Evolutionary conservation across 1,140 invertebrate genomes (phyloP).

Genomic region (Glomeris maerens): DNA sequence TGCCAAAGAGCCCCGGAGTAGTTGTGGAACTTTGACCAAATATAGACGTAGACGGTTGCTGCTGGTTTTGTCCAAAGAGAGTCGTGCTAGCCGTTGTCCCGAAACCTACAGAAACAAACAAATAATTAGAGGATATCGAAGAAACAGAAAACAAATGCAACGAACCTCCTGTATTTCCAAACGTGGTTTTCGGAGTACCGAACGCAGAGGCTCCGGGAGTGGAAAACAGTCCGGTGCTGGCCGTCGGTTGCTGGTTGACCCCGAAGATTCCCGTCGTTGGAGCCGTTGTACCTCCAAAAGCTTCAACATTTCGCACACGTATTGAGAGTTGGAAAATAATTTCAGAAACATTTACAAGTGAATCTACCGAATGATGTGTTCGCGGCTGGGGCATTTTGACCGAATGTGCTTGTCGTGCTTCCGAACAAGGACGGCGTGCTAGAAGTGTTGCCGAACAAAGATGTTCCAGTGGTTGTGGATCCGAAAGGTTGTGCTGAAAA

Average conservation of each 20-base stretch:
- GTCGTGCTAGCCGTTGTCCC: constrained; percentile 32
- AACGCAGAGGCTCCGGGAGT: constrained; percentile 4
- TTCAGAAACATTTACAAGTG: not conserved
- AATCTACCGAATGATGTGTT: constrained; percentile 6
- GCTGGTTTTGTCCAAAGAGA: constrained; percentile 11
- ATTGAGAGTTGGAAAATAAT: not conserved
- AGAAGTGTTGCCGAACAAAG: constrained; percentile 4
- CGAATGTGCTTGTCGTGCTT: not conserved
- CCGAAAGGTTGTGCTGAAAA: constrained; percentile 8
- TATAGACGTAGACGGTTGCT: not conserved
- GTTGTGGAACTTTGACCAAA: not conserved
- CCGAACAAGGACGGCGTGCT: no score
- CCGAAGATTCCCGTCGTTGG: not conserved
- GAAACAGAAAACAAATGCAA: not conserved
- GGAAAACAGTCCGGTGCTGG: constrained; percentile 4
- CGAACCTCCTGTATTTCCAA: constrained; percentile 4
- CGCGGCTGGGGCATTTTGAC: constrained; percentile 2
- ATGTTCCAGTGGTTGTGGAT: not conserved
- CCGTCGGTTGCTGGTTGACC: not conserved
- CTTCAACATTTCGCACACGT: not conserved
- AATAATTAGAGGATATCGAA: constrained; percentile 2
- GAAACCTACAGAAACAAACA: constrained; percentile 33
- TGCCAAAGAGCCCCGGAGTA: not conserved
- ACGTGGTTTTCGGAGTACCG: constrained; percentile 9
- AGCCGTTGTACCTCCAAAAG: not conserved